phyloP scores from a whole-genome alignment of 2,888 invertebrate species.

The Aromia moschata region DNA sequence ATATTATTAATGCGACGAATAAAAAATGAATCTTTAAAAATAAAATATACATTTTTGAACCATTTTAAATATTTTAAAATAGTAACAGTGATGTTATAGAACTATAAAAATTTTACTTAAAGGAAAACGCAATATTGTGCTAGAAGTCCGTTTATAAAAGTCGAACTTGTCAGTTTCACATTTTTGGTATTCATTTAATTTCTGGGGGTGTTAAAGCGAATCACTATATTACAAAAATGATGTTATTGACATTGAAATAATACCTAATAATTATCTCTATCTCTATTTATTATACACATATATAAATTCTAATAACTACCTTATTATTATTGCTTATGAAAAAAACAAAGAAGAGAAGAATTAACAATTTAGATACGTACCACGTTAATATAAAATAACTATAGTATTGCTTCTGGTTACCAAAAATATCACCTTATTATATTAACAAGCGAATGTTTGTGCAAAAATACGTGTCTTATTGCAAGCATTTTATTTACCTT shows the following conservation, averaged over 20 bases:
- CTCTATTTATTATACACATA: constrained; percentile 47
- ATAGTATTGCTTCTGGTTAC: constrained; percentile 63
- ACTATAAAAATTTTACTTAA: no score
- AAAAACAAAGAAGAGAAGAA: constrained; percentile 46
- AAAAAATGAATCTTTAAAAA: no score
- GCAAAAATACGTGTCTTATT: constrained; percentile 62
- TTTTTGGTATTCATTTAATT: no score
- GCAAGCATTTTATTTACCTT: constrained; percentile 52
- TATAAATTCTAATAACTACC: constrained; percentile 48
- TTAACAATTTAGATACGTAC: constrained; percentile 44
- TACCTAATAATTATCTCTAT: constrained; percentile 6
- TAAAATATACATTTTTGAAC: no score
- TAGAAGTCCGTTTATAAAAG: no score
- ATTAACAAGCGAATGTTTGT: constrained; percentile 55
- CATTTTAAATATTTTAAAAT: no score
- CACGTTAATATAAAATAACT: constrained; percentile 51
- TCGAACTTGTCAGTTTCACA: no score
- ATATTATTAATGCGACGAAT: no score
- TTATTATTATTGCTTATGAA: constrained; percentile 56
- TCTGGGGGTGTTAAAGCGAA: no score
- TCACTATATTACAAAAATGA: no score
- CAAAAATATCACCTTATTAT: constrained; percentile 62
- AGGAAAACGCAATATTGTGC: no score
- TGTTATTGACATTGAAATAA: background rate
- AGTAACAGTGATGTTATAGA: no score